Base-by-base conservation (phyloP, 2,797 vertebrate genomes). In the Hoplostethus mediterraneus region DNA sequence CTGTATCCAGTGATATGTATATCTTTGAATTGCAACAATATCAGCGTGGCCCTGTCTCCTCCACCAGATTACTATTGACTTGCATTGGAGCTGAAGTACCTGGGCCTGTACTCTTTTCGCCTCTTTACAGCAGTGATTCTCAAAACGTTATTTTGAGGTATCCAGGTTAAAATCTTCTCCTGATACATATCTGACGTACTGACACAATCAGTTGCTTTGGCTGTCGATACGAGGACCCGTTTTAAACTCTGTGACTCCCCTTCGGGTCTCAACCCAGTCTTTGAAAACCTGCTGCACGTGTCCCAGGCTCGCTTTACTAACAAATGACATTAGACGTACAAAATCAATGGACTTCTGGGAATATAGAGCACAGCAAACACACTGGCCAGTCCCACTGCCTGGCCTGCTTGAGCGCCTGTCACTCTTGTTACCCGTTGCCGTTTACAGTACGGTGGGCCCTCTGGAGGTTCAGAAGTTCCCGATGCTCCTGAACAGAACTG, bases 341-440 rank as follows among this genome's bases (percentile, higher is more conserved):
- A 83, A 91, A 92, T 93, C 91, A 82, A 92, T 92, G 67, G 4
- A 40, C 57, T 75, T 70, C 72, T 85, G 71, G 78, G 82, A 90
- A 88, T 81, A 83, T 77, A 28, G 84, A 91, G 77, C 78, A 83
- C 53, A 52, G 12, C 70, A 71, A 62, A 65, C 64, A 45, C 42
- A 33, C 57, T 56, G 69, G 64, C 66, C 64, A 67, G 60, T 67
- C 48, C 71, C 65, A 56, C 67, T 77, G 58, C 42, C 65, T 59
- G 55, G 57, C 60, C 78, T 68, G 73, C 57, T 72, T 75, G 54
- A n/a, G 30, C 63, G 60, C 54, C 40, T 63, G 33, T 51, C 60
- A 47, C 42, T 51, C 40, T 21, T 63, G 12, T 48, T 42, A 33
- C 42, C 16, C 7, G 21, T 1, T 13, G 6, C 40, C 25, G 30